Conservation (phyloP, 1,140 invertebrate genomes). For the Rhagoletis zephyria region DNA sequence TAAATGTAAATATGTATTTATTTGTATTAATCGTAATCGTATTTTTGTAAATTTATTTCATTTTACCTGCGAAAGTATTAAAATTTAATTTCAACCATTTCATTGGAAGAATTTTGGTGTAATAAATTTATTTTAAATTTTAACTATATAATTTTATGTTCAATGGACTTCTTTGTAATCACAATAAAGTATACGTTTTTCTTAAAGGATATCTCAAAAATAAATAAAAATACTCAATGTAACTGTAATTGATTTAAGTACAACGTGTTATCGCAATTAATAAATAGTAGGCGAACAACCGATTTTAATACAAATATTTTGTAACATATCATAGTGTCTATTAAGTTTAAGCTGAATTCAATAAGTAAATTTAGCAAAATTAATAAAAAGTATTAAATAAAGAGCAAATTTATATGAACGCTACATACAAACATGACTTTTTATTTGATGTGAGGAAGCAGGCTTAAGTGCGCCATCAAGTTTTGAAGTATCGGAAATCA, state of each 20-base stretch:
- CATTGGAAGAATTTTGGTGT: not conserved
- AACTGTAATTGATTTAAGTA: constrained; percentile 32
- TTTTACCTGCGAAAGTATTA: constrained; percentile 57
- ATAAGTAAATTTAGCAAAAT: constrained; percentile 48
- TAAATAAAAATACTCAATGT: not conserved
- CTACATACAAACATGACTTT: not conserved
- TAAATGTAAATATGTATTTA: constrained; percentile 47
- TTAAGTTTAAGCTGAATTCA: constrained; percentile 46
- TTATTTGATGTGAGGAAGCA: not conserved
- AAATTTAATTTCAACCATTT: not conserved
- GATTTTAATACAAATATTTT: constrained; percentile 19
- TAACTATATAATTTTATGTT: constrained; percentile 19
- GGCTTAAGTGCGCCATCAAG: too few species aligned
- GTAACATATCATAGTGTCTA: constrained; percentile 26
- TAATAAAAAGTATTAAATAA: constrained; percentile 34
- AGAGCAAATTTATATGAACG: constrained; percentile 34
- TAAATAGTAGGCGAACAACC: not conserved
- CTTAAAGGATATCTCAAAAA: not conserved
- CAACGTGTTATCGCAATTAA: constrained; percentile 6
- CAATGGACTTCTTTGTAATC: constrained; percentile 7
- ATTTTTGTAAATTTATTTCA: constrained; percentile 44
- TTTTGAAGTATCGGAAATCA: too few species aligned
- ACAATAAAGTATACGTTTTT: constrained; percentile 40
- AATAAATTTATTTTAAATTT: not conserved
- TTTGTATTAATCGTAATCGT: constrained; percentile 25